Percentiles rank a stretch among this genome's conserved stretches.
phyloP scores from a whole-genome alignment of 2,113 vertebrate genomes.

The Opisthocomus hoazin region DNA sequence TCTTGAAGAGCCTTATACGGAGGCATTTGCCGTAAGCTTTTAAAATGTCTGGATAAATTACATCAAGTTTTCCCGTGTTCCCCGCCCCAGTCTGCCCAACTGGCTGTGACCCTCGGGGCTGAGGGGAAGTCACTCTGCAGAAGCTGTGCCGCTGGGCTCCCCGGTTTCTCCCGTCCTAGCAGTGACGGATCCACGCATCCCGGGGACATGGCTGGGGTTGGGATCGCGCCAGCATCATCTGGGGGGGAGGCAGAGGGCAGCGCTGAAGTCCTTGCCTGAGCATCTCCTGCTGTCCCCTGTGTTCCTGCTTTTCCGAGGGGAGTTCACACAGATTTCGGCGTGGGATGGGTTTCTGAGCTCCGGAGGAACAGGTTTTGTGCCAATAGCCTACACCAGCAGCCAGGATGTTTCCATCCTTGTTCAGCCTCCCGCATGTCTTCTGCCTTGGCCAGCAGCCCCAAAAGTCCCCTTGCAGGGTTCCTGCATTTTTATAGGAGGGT shows the following conservation, averaged over 20 bases:
- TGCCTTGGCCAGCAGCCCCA: neutral
- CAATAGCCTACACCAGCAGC: neutral
- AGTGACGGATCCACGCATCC: neutral
- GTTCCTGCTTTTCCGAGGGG: neutral
- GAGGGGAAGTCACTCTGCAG: neutral
- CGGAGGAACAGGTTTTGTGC: neutral
- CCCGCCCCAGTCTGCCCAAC: neutral
- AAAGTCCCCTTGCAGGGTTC: neutral
- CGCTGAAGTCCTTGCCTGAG: accelerated
- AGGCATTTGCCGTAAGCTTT: neutral
- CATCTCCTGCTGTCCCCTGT: neutral
- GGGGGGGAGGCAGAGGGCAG: neutral
- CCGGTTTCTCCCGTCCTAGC: neutral
- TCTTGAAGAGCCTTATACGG: neutral
- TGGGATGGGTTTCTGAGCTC: neutral
- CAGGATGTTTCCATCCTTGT: neutral
- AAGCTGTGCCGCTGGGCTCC: accelerated
- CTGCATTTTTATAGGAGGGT: neutral
- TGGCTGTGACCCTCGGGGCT: neutral
- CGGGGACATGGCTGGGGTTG: neutral
- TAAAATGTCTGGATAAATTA: neutral
- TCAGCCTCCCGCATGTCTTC: neutral
- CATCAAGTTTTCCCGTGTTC: neutral
- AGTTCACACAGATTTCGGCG: neutral
- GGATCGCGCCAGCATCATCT: neutral